Conservation (phyloP, 1,140 invertebrate species). For the silkworm (Bombyx mori) region ASM3026992v2 NC_085119.1:935001-935500, state of each 20-base stretch:
- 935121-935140: slow-evolving; percentile 72
- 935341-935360: no score
- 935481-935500: no score
- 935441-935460: no score
- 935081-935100: slow-evolving; percentile 26
- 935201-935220: slow-evolving; percentile 75
- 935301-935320: no score
- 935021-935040: slow-evolving; percentile 67
- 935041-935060: slow-evolving; percentile 28
- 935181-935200: slow-evolving; percentile 78
- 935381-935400: no score
- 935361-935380: no score
- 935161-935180: slow-evolving; percentile 76
- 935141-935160: slow-evolving; percentile 80
- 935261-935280: neutral
- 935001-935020: slow-evolving; percentile 77
- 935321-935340: no score
- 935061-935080: slow-evolving; percentile 59
- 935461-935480: no score
- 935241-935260: no score
- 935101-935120: slow-evolving; percentile 33
- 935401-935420: no score
- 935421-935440: no score
- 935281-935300: no score
- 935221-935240: slow-evolving; percentile 11